phyloP scores from a whole-genome alignment of 1,140 invertebrate genomes.

The Augochlora pura region DNA sequence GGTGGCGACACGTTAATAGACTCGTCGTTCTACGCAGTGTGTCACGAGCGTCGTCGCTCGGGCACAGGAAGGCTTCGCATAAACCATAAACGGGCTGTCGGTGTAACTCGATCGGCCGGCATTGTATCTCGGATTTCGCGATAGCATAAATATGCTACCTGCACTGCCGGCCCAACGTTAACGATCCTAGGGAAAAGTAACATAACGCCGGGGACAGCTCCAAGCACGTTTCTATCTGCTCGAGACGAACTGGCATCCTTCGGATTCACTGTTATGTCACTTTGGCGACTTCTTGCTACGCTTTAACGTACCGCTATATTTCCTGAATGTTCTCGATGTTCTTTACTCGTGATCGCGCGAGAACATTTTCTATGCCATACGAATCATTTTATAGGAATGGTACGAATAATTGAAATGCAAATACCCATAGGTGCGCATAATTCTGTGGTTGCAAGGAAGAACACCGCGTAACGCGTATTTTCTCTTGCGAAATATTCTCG shows the following conservation, averaged over 20 bases:
- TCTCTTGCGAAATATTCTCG: too few species aligned
- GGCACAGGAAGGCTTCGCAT: slow-evolving; percentile 58
- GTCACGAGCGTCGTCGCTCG: slow-evolving; percentile 56
- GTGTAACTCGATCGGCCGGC: slow-evolving; percentile 67
- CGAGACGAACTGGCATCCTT: neutral
- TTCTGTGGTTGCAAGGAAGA: too few species aligned
- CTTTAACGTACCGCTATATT: too few species aligned
- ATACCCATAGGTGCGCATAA: too few species aligned
- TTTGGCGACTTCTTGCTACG: too few species aligned
- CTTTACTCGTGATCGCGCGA: too few species aligned
- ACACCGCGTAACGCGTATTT: too few species aligned
- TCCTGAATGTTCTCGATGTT: too few species aligned
- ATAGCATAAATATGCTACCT: slow-evolving; percentile 71
- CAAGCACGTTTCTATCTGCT: neutral
- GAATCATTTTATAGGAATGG: too few species aligned
- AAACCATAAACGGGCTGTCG: slow-evolving; percentile 54
- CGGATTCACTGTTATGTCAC: too few species aligned
- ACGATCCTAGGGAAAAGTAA: slow-evolving; percentile 68
- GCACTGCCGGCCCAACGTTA: slow-evolving; percentile 59
- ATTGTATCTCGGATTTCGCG: slow-evolving; percentile 75
- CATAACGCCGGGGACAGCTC: slow-evolving; percentile 45
- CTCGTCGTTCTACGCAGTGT: slow-evolving; percentile 46
- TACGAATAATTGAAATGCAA: too few species aligned
- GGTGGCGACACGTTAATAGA: slow-evolving; percentile 4
- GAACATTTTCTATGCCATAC: too few species aligned